phyloP scores from a whole-genome alignment of 2,113 vertebrate genomes.

The Girardinichthys multiradiatus region DNA sequence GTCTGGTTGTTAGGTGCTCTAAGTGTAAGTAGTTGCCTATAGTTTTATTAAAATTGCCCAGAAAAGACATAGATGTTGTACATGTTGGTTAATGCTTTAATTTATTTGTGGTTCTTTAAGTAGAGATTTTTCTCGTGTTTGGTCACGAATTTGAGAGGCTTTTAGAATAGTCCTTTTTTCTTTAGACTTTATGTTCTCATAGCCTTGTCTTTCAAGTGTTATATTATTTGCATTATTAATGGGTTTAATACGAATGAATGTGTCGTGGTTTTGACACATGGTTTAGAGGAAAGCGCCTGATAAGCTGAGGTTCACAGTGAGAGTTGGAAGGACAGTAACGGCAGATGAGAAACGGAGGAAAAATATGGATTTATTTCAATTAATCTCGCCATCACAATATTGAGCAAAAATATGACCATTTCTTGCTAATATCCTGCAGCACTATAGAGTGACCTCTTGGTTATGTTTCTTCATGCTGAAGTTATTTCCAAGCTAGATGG shows the following conservation, averaged over 20 bases:
- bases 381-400: not conserved
- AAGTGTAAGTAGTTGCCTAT: not conserved
- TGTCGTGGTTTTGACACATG: too few species aligned
- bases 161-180: not conserved
- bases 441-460: too few species aligned
- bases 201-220: not conserved
- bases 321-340: too few species aligned
- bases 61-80: too few species aligned
- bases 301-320: too few species aligned
- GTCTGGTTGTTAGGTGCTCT: slow-evolving; percentile 19
- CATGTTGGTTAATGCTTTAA: not conserved
- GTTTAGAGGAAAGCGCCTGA: not conserved
- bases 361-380: not conserved
- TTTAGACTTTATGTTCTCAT: not conserved
- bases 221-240: not conserved
- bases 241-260: too few species aligned
- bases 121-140: not conserved
- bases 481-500: too few species aligned
- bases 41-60: not conserved
- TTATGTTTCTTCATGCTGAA: too few species aligned
- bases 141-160: not conserved
- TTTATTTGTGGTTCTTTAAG: not conserved
- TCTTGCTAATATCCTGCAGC: too few species aligned
- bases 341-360: too few species aligned
- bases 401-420: too few species aligned